Percentiles rank a stretch among this genome's conserved stretches.
phyloP scores from a whole-genome alignment of 2,113 vertebrate genomes.

The Epinephelus cyanopodus region DNA sequence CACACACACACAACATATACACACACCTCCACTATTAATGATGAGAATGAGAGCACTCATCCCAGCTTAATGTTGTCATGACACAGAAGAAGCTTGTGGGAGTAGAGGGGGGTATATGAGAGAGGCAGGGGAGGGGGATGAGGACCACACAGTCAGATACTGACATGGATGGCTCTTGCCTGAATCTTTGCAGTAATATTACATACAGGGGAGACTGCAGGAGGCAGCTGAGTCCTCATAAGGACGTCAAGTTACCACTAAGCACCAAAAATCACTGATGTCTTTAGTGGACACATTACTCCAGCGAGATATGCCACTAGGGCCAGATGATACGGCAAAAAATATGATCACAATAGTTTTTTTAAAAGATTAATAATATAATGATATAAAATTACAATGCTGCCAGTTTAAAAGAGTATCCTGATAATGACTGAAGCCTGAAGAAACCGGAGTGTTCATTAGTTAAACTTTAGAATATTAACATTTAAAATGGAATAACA shows the following conservation, averaged over 20 bases:
- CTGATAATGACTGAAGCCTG: too few relatives aligned
- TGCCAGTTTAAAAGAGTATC: too few relatives aligned
- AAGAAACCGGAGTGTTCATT: too few relatives aligned
- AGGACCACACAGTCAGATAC: constrained; percentile 32
- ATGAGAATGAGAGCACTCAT: constrained; percentile 57
- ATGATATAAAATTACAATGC: too few relatives aligned
- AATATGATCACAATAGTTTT: too few relatives aligned
- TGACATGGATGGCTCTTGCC: constrained; percentile 46
- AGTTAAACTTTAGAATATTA: too few relatives aligned
- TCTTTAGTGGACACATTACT: background rate
- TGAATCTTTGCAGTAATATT: constrained; percentile 14
- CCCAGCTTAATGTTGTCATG: constrained; percentile 52
- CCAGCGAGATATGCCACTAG: background rate
- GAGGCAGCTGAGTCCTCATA: background rate
- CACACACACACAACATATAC: constrained; percentile 20
- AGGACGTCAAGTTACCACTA: background rate
- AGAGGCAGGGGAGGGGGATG: constrained; percentile 42
- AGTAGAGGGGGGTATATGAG: constrained; percentile 26
- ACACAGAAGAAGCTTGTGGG: constrained; percentile 32
- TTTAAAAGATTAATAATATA: too few relatives aligned
- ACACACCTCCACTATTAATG: constrained; percentile 53
- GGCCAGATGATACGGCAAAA: too few relatives aligned
- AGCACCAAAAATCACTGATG: background rate
- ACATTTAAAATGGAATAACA: too few relatives aligned
- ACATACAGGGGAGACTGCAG: background rate